These are phyloP conservation scores for Tyto alba DNA, from an alignment of 2,113 vertebrate species.

Conservation along the genomic window DNA sequence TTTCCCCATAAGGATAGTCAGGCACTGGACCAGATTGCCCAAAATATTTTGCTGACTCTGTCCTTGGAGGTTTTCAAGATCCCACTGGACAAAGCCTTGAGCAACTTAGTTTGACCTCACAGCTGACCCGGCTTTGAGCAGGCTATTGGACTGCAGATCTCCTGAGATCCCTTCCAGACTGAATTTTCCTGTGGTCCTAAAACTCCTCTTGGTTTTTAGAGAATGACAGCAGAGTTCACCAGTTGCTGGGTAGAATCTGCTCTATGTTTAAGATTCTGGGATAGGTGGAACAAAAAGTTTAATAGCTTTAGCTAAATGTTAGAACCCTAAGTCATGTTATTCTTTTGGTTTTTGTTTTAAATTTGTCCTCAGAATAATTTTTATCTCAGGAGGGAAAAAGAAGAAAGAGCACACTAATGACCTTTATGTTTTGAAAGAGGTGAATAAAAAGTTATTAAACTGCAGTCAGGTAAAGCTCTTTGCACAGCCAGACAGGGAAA, in stretches of 20 bases:
- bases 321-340: not conserved
- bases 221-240: not conserved
- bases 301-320: slow-evolving; percentile 39
- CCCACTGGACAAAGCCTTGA: not conserved
- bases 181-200: not conserved
- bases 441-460: slow-evolving; percentile 54
- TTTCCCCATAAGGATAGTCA: not conserved
- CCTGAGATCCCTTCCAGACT: not conserved
- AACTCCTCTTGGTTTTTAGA: not conserved
- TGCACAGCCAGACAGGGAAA: slow-evolving; percentile 37
- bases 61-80: not conserved
- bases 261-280: not conserved
- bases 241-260: not conserved
- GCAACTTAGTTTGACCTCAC: not conserved
- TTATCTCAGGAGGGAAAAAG: not conserved
- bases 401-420: slow-evolving; percentile 24
- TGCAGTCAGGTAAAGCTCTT: slow-evolving; percentile 25
- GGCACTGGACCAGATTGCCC: not conserved
- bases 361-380: slow-evolving; percentile 26
- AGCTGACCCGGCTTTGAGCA: not conserved
- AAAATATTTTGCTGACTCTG: not conserved
- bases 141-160: not conserved
- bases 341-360: not conserved
- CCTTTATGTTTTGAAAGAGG: slow-evolving; percentile 47
- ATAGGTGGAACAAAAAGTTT: not conserved